Evolutionary conservation across 2,888 invertebrate genomes (phyloP).

Genomic region (Meteorus cinctellus): DNA sequence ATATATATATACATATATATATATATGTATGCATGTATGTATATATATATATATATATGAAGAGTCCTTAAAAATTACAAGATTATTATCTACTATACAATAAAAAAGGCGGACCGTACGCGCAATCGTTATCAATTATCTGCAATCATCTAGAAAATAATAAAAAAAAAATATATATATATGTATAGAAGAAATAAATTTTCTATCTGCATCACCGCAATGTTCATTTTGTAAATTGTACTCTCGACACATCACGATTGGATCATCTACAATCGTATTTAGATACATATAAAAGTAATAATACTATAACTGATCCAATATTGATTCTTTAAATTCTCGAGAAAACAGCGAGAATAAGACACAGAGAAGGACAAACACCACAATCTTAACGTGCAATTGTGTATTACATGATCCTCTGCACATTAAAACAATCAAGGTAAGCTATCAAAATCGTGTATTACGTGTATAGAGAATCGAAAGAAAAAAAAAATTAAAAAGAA

Average conservation of each 20-base stretch:
- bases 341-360: slow-evolving; percentile 11
- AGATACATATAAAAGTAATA: slow-evolving; percentile 65
- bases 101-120: neutral
- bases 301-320: slow-evolving; percentile 61
- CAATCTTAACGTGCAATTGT: slow-evolving; percentile 6
- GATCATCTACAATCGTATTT: slow-evolving; percentile 32
- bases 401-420: slow-evolving; percentile 13
- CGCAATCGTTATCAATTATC: slow-evolving; percentile 3
- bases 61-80: slow-evolving; percentile 24
- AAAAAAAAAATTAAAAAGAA: neutral
- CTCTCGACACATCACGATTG: slow-evolving; percentile 13
- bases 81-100: slow-evolving; percentile 30
- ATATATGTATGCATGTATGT: slow-evolving; percentile 6
- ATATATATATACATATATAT: neutral
- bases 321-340: slow-evolving; percentile 30
- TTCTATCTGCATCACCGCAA: neutral
- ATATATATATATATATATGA: slow-evolving; percentile 3
- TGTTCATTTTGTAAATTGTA: slow-evolving; percentile 19
- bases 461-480: slow-evolving; percentile 2
- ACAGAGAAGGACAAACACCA: slow-evolving; percentile 24
- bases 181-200: neutral
- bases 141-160: slow-evolving; percentile 23
- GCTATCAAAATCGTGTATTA: slow-evolving; percentile 17
- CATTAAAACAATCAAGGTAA: slow-evolving; percentile 2
- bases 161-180: slow-evolving; percentile 28